These are phyloP conservation scores for Nymphalis polychloros DNA, from an alignment of 2,888 invertebrate species.

Conservation along the genomic window DNA sequence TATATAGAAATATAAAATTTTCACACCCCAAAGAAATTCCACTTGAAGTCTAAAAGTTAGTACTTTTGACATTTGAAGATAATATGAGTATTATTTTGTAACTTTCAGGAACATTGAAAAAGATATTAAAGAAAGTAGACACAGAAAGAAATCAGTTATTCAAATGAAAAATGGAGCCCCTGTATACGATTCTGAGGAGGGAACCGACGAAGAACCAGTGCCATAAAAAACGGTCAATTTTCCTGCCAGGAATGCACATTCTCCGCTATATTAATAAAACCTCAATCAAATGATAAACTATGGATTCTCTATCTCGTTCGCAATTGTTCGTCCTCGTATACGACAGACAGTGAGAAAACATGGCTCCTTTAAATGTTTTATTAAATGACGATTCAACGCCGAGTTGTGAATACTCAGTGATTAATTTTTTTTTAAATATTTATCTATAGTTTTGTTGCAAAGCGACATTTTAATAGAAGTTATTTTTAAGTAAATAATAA, in stretches of 20 bases:
- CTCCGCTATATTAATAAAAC: slow-evolving; percentile 25
- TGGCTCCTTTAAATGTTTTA: slow-evolving; percentile 1
- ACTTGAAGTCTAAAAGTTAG: background rate
- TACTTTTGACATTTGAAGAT: background rate
- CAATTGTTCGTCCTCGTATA: slow-evolving; percentile 2
- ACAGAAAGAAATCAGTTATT: slow-evolving; percentile 82
- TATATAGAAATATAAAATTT: no score
- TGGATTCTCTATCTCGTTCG: slow-evolving; percentile 14
- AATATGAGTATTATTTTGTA: background rate
- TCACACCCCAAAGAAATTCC: background rate
- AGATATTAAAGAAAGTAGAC: slow-evolving; percentile 78
- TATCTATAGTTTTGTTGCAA: slow-evolving; percentile 42
- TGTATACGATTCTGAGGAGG: slow-evolving; percentile 82
- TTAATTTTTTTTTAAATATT: slow-evolving; percentile 41
- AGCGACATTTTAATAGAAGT: slow-evolving; percentile 17
- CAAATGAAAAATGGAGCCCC: slow-evolving; percentile 81
- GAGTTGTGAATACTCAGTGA: slow-evolving; percentile 64
- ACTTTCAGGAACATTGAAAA: slow-evolving; percentile 67
- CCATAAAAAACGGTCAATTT: slow-evolving; percentile 65
- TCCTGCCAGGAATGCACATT: slow-evolving; percentile 44
- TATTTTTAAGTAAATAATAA: slow-evolving; percentile 19
- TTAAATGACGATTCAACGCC: slow-evolving; percentile 10
- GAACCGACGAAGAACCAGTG: slow-evolving; percentile 86
- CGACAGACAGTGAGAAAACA: slow-evolving; percentile 4
- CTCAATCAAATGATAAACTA: slow-evolving; percentile 11